Conservation (phyloP, 2,888 invertebrate species). For the Fragum fragum region DNA sequence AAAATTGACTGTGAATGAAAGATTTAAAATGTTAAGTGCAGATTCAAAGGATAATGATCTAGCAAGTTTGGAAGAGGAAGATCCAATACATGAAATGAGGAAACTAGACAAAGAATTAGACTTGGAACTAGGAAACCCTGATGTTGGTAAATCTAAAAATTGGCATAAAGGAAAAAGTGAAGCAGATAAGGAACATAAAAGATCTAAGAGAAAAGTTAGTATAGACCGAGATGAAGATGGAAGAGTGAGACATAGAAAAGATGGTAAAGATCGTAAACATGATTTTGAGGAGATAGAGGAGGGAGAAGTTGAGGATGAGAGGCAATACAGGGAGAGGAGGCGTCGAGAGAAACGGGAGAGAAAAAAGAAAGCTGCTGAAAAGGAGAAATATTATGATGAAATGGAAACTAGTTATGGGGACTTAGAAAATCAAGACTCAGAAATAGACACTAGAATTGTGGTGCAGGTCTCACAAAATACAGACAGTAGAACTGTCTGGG, state of each 20-base stretch:
- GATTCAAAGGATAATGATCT: conserved; percentile 26
- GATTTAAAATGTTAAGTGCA: conserved; percentile 51
- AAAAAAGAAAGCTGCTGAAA: conserved; percentile 53
- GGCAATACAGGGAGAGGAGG: conserved; percentile 61
- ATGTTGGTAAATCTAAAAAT: conserved; percentile 53
- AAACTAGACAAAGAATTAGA: conserved; percentile 58
- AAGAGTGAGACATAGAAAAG: conserved; percentile 34
- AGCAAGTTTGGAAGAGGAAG: conserved; percentile 45
- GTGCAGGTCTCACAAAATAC: conserved; percentile 65
- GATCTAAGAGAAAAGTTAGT: conserved; percentile 59
- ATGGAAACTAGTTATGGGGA: conserved; percentile 39
- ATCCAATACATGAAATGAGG: conserved; percentile 67
- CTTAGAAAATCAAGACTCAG: conserved; percentile 29
- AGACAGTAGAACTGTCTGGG: conserved; percentile 67
- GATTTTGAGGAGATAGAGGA: conserved; percentile 59
- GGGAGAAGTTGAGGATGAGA: conserved; percentile 65
- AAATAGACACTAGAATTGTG: conserved; percentile 64
- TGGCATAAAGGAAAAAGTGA: conserved; percentile 36
- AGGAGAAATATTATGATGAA: conserved; percentile 53
- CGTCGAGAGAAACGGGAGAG: conserved; percentile 51
- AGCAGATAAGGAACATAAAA: conserved; percentile 45
- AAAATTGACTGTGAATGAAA: conserved; percentile 52
- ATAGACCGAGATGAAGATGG: conserved; percentile 54
- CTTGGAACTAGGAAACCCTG: conserved; percentile 53
- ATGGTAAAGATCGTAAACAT: conserved; percentile 44